phyloP scores from a whole-genome alignment of 2,888 invertebrate species.

The Tuberolachnus salignus region DNA sequence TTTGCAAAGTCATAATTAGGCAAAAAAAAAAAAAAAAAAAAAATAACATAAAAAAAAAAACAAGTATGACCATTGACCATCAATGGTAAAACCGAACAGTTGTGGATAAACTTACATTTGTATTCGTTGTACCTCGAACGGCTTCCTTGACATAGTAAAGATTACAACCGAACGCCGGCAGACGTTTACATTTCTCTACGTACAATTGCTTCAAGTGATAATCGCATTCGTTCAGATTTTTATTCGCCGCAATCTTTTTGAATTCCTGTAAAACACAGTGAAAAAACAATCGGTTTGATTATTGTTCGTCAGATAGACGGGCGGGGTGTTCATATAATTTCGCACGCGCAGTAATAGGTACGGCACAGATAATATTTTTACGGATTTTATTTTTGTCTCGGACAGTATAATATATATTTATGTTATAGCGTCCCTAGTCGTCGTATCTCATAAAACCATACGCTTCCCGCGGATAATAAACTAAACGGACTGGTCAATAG shows the following conservation, averaged over 20 bases:
- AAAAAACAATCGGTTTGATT: background rate
- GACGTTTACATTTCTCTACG: slow-evolving; percentile 69
- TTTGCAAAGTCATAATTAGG: no score
- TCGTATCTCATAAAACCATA: no score
- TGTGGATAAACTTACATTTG: slow-evolving; percentile 64
- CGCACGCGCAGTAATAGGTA: no score
- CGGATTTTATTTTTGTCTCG: background rate
- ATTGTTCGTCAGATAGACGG: no score
- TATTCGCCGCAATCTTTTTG: slow-evolving; percentile 70
- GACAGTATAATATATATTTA: background rate
- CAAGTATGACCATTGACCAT: no score
- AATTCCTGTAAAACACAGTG: slow-evolving; percentile 66
- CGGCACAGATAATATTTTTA: background rate
- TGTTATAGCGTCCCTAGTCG: no score
- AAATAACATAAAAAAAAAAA: no score
- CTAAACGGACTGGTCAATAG: slow-evolving; percentile 41
- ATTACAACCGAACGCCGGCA: slow-evolving; percentile 69
- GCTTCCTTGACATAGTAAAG: slow-evolving; percentile 70
- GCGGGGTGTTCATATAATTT: no score
- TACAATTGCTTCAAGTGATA: slow-evolving; percentile 70
- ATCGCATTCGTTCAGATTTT: slow-evolving; percentile 70
- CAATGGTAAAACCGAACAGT: background rate
- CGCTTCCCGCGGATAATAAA: slow-evolving; percentile 20
- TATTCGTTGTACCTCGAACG: slow-evolving; percentile 68
- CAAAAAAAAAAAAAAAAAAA: no score